Evolutionary conservation across 2,888 invertebrate species (phyloP).

Genomic region (Nineta flava): DNA sequence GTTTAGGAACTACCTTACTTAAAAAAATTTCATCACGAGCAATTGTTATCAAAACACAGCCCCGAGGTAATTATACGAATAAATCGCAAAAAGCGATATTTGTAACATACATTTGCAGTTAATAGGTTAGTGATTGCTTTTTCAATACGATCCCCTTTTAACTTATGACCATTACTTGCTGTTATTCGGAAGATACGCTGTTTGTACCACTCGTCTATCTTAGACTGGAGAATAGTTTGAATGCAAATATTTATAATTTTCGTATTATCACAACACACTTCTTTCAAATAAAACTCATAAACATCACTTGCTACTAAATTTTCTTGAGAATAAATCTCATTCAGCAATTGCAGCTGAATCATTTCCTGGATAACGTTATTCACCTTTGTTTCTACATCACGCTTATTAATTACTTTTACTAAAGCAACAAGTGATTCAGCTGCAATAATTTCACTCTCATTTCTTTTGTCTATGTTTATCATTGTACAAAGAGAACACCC

Average conservation of each 20-base stretch:
- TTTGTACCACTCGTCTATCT: conserved; percentile 9
- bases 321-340: conserved; percentile 7
- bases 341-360: conserved; percentile 7
- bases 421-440: conserved; percentile 10
- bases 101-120: conserved; percentile 10
- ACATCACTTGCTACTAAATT: conserved; percentile 6
- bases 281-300: conserved; percentile 9
- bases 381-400: conserved; percentile 4
- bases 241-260: conserved; percentile 8
- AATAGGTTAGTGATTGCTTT: conserved; percentile 11
- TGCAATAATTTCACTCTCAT: conserved; percentile 10
- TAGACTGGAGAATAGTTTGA: conserved; percentile 10
- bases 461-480: conserved; percentile 10
- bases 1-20: background rate
- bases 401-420: conserved; percentile 6
- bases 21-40: background rate
- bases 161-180: conserved; percentile 12
- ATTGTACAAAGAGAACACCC: conserved; percentile 8
- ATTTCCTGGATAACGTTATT: conserved; percentile 9
- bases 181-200: conserved; percentile 10
- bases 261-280: conserved; percentile 9
- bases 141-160: conserved; percentile 10
- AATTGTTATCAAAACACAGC: conserved; percentile 3
- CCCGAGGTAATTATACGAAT: conserved; percentile 6
- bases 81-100: conserved; percentile 9